These are phyloP conservation scores for Cheilosia variabilis DNA, from an alignment of 2,888 invertebrate genomes.

Conservation along the genomic window DNA sequence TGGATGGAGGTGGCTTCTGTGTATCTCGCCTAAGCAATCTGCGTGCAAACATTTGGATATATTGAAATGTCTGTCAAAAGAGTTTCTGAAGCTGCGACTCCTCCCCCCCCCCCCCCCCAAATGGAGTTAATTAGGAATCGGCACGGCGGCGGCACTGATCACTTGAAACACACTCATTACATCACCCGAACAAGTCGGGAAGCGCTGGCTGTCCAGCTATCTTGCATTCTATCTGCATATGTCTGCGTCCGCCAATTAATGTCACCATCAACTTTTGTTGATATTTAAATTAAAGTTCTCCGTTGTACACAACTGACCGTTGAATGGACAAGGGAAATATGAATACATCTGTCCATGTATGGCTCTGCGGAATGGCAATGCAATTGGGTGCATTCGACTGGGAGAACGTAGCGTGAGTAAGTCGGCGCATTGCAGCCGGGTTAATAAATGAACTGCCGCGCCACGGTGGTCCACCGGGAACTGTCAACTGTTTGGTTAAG, in stretches of 20 bases:
- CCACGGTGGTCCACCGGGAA: constrained; percentile 66
- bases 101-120: constrained; percentile 28
- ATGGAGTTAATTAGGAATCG: constrained; percentile 69
- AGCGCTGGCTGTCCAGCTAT: constrained; percentile 15
- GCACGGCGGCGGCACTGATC: constrained; percentile 33
- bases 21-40: constrained; percentile 62
- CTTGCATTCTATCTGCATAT: constrained; percentile 35
- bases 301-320: constrained; percentile 50
- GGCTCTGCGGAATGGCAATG: constrained; percentile 46
- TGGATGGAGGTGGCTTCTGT: constrained; percentile 35
- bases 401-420: background rate
- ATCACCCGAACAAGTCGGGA: constrained; percentile 41
- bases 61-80: constrained; percentile 63
- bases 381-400: constrained; percentile 26
- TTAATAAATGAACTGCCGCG: constrained; percentile 45
- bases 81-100: constrained; percentile 37
- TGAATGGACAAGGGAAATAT: constrained; percentile 69
- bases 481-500: constrained; percentile 70
- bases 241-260: constrained; percentile 60
- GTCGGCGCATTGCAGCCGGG: constrained; percentile 28
- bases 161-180: constrained; percentile 53
- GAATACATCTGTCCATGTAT: constrained; percentile 53
- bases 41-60: constrained; percentile 64
- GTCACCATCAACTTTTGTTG: constrained; percentile 61
- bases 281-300: constrained; percentile 73